These are phyloP conservation scores for Parus major DNA, from an alignment of 2,113 vertebrate genomes.

Conservation along the genomic window DNA sequence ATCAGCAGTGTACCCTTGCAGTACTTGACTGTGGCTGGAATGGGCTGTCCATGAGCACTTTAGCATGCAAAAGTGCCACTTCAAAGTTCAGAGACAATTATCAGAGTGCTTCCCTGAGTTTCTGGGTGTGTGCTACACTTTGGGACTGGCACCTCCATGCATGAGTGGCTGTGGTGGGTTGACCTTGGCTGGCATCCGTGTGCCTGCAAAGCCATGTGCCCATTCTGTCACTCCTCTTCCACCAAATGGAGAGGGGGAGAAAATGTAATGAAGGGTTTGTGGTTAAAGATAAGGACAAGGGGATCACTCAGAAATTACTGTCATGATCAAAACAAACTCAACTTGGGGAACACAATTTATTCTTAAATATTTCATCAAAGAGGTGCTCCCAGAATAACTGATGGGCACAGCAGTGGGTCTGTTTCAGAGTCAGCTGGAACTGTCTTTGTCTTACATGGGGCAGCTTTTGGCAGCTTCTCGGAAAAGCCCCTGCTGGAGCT, in stretches of 20 bases:
- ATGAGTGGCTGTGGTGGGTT: not conserved
- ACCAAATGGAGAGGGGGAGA: not conserved
- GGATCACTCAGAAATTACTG: not conserved
- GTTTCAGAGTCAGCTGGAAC: not conserved
- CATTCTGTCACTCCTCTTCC: not conserved
- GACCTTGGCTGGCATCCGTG: not conserved
- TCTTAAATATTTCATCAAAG: not conserved
- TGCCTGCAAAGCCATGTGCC: not conserved
- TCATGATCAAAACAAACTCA: not conserved
- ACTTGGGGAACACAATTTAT: not conserved
- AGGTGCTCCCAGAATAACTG: not conserved
- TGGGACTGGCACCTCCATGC: not conserved
- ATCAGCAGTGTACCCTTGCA: not conserved
- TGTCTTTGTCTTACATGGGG: not conserved
- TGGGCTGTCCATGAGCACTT: not conserved
- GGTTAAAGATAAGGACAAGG: not conserved
- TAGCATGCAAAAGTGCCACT: not conserved
- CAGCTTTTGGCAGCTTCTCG: not conserved
- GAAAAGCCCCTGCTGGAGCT: not conserved
- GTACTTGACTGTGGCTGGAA: not conserved
- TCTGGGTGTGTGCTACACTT: not conserved
- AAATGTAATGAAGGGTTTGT: rapidly evolving
- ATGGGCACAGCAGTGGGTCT: not conserved
- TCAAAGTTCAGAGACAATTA: not conserved
- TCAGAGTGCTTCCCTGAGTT: not conserved